Evolutionary conservation across 1,140 invertebrate genomes (phyloP), one percentile per base, ranked within the genome.

Genomic region (Drosophila bocqueti): DNA sequence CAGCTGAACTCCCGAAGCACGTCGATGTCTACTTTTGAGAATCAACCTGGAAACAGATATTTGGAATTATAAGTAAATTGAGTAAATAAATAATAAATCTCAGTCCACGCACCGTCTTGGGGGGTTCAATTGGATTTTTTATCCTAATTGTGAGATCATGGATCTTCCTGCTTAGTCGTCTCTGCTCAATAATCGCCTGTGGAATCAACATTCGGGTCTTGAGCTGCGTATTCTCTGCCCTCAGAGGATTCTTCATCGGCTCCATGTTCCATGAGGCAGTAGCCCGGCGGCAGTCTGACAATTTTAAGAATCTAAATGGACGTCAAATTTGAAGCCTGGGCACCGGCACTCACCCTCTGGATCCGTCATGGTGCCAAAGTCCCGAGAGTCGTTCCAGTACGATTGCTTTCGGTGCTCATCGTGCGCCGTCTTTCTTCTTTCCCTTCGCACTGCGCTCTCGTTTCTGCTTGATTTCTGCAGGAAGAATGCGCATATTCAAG

Each of bases 321-420:
- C 16, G 24, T 16, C 3, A 16, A 29, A n/a, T n/a, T 31, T 10
- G 3, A 21, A 42, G 9, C 6, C 31, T 21, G 16, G 3, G 0
- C 13, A 21, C n/a, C 29, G 11, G 13, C 2, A 77, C 75, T 49
- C 29, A 85, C 86, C 76, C 18, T 64, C 49, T 3, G 79, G 60
- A 38, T 83, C 86, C 11, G 86, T 91, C 76, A 81, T 80, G 21
- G 65, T 79, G 2, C 40, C 61, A 2, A 45, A 72, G 13, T 91
- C 66, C 0, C 61, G 52, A 4, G 43, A 43, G 36, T 77, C 68
- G 18, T 83, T 79, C 79, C 68, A 91, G 46, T 63, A 75, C 0
- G 73, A 91, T 4, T 81, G 72, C 46, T 59, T 74, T 1, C 83
- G 66, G 10, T 65, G 54, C 18, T 91, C 86, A 46, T 91, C 86